Percentiles rank a stretch among this genome's conserved stretches.
Evolutionary conservation across 1,140 invertebrate species (phyloP).

Genomic region (Diachasma alloeum): DNA sequence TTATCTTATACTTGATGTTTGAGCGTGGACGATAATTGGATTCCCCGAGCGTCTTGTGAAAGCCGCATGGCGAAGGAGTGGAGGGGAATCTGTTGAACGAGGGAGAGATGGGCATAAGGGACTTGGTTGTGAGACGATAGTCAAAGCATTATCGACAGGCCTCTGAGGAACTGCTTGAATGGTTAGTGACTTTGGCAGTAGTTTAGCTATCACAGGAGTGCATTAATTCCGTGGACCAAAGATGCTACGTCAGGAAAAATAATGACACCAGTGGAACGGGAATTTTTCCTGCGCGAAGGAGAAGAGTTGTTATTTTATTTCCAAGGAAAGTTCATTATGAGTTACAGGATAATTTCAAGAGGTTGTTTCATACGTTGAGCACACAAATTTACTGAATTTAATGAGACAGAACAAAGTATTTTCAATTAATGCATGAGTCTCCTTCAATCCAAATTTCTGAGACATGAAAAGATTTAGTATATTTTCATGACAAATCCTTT

Average conservation of each 20-base stretch:
- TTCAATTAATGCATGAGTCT: no score
- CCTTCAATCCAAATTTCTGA: no score
- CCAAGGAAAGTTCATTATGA: no score
- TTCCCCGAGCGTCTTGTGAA: constrained; percentile 26
- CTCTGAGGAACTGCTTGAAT: not conserved
- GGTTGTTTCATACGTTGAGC: no score
- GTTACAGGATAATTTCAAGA: no score
- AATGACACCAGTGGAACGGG: not conserved
- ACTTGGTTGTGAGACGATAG: constrained; percentile 21
- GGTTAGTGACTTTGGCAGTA: not conserved
- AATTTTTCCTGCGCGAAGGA: no score
- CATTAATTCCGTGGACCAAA: not conserved
- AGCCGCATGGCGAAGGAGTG: constrained; percentile 12
- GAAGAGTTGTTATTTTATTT: no score
- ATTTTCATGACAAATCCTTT: no score
- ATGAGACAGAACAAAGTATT: no score
- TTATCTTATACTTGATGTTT: constrained; percentile 34
- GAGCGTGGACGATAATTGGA: constrained; percentile 37
- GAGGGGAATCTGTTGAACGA: not conserved
- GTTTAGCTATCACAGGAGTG: not conserved
- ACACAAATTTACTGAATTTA: no score
- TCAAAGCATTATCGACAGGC: constrained; percentile 52
- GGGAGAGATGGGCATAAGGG: constrained; percentile 9
- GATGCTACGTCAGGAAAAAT: not conserved
- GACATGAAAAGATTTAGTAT: no score